Base-by-base conservation (phyloP, 1,140 invertebrate species). In the Cherax quadricarinatus region DNA sequence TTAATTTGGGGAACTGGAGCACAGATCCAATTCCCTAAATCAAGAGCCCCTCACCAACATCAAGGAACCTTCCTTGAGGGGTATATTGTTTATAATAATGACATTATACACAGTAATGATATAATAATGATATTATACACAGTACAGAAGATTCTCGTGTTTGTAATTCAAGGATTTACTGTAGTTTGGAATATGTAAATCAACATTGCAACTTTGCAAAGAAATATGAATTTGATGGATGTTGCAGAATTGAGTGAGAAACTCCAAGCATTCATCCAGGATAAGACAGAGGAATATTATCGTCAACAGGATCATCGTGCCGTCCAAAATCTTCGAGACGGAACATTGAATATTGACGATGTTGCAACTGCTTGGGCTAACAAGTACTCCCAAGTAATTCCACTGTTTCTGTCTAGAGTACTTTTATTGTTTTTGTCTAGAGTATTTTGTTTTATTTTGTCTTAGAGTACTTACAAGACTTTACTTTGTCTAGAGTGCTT, bases 221-320 rank as follows among this genome's bases (percentile, higher is more conserved):
- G 30, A 41, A 41, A 41, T 41, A 41, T 41, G 21, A 21, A 24
- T 66, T 60, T 60, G 10, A 21, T 86, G 21, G 41, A n/a, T 51
- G 51, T 75, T 60, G 14, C 78, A 91, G 90, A 91, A 41, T 78
- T 91, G 60, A 91, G 90, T 87, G 90, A 87, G 48, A 91, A 87
- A 78, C 78, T 91, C 41, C 57, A 86, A 30, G 85, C 49, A 3
- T 79, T 86, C 18, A 62, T 91, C 18, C 90, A 81, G 18, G 84
- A 91, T n/a, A 86, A 80, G 73, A 91, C 90, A 0, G 90, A 91
- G 78, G 84, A 87, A 21, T 75, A 91, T 51, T 80, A 91, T 30
- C 24, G 84, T 10, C 90, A 86, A 49, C 90, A 91, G 66, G 90
- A 91, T 30, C 83, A 91, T 41, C 75, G 79, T 62, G 90, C 85